These are phyloP conservation scores for Karalla daura DNA, from an alignment of 2,797 vertebrate species.

Conservation along the genomic window DNA sequence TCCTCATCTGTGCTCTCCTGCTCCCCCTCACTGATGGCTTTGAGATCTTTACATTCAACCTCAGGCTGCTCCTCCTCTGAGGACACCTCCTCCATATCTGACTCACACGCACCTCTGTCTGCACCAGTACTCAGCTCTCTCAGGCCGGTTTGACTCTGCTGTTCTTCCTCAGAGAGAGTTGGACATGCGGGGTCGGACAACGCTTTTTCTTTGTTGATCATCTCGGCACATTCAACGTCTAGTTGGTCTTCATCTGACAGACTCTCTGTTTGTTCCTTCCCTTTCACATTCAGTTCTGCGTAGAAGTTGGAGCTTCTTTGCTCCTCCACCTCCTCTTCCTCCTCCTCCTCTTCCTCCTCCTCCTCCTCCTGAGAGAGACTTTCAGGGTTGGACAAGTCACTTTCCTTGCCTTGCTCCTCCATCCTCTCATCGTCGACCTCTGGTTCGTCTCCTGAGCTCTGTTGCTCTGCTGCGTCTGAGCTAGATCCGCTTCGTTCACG, in stretches of 20 bases:
- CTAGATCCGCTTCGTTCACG: neutral
- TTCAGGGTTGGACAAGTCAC: constrained; percentile 1
- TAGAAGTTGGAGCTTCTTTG: constrained; percentile 4
- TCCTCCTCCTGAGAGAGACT: constrained; percentile 34
- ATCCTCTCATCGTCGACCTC: constrained; percentile 22
- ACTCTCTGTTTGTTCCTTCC: constrained; percentile 18
- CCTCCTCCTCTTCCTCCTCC: constrained; percentile 29
- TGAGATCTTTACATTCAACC: constrained; percentile 17
- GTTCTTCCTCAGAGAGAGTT: constrained; percentile 2
- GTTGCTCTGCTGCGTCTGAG: constrained; percentile 12
- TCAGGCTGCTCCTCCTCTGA: constrained; percentile 52
- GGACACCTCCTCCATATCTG: constrained; percentile 39
- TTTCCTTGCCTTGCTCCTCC: constrained; percentile 4
- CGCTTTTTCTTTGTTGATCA: neutral
- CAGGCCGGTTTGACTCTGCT: neutral
- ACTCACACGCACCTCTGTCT: constrained; percentile 26
- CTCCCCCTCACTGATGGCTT: constrained; percentile 46
- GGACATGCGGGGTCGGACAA: neutral
- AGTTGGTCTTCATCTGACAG: constrained; percentile 26
- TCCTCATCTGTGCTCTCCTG: constrained; percentile 19
- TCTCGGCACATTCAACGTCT: neutral
- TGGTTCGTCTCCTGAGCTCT: constrained; percentile 13
- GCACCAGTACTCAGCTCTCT: constrained; percentile 17
- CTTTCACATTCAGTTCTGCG: constrained; percentile 32
- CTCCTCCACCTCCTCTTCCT: constrained; percentile 20